Percentiles rank a stretch among this genome's conserved stretches.
These are phyloP conservation scores for Carassius carassius DNA, from an alignment of 2,113 vertebrate species.

Conservation along the genomic window DNA sequence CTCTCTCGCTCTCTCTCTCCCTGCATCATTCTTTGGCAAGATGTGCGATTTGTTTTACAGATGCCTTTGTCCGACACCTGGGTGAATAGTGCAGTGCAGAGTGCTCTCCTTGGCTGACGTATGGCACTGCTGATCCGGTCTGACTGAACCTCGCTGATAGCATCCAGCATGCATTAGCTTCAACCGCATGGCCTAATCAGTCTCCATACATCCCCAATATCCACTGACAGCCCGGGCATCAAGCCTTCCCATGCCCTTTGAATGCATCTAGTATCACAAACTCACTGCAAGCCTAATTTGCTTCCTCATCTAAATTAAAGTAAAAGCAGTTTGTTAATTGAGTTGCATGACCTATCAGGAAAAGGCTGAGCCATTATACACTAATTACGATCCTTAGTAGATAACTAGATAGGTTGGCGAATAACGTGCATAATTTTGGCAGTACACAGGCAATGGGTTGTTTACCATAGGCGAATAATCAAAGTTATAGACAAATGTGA, in stretches of 20 bases:
- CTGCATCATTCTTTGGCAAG: constrained; percentile 53
- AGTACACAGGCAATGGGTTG: background rate
- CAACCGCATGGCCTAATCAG: constrained; percentile 69
- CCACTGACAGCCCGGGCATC: constrained; percentile 62
- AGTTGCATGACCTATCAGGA: constrained; percentile 57
- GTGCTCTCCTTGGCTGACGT: constrained; percentile 71
- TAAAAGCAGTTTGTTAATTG: constrained; percentile 62
- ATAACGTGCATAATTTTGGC: constrained; percentile 50
- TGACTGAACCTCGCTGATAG: constrained; percentile 71
- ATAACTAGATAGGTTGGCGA: constrained; percentile 49
- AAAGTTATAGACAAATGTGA: background rate
- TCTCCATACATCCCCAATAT: constrained; percentile 61
- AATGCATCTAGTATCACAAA: constrained; percentile 54
- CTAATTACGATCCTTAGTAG: constrained; percentile 70
- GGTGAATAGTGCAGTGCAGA: constrained; percentile 63
- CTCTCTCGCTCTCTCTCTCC: background rate
- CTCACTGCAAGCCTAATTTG: constrained; percentile 57
- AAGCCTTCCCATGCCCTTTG: constrained; percentile 59
- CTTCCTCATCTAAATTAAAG: constrained; percentile 58
- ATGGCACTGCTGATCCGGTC: constrained; percentile 73
- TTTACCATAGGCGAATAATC: background rate
- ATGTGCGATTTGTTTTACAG: constrained; percentile 68
- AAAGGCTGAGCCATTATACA: constrained; percentile 62
- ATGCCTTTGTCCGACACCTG: constrained; percentile 64
- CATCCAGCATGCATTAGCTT: constrained; percentile 68